Evolutionary conservation across 2,113 vertebrate genomes (phyloP), one percentile per base, ranked within the genome.

Genomic region (Empidonax traillii): DNA sequence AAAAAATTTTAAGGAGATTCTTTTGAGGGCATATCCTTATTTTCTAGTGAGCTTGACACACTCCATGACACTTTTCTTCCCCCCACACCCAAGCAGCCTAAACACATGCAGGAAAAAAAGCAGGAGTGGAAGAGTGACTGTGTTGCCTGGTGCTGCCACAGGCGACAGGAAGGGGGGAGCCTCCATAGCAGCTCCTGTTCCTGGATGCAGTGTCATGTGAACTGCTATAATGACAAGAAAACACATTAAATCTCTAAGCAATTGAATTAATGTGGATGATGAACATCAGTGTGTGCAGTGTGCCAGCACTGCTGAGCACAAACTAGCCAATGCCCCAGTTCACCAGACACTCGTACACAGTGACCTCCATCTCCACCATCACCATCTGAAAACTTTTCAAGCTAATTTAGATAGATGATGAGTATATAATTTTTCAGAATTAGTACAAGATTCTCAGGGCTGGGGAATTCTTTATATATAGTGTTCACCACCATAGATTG

Each of bases 321-420:
- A 71, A 33, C 84, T 8, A 5, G 88, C 61, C 89, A 65, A 2
- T 1, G 2, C 17, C 35, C 44, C 0, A 0, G 4, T 17, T 63
- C 73, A 68, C 13, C 31, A 71, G 44, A 9, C 44, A 4, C 12
- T n/a, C 33, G 33, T 28, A 79, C 22, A 6, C 23, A 21, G 37
- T 55, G 81, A 76, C n/a, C 77, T 61, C 56, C 24, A 65, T 76
- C 68, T 90, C n/a, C 27, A 33, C 6, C 59, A 55, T 7, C 46
- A 16, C 10, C 44, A 22, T 35, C 72, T 69, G 56, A 61, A 53
- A 63, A 35, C 51, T 74, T 49, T 43, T 35, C 39, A 41, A 35
- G 46, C 39, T 30, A 9, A 6, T 73, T 89, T 43, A 46, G 16
- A 27, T 37, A 77, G 31, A 27, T 14, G 14, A 51, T 21, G 49